phyloP scores from a whole-genome alignment of 2,888 invertebrate species.

The Diaphora mendica region DNA sequence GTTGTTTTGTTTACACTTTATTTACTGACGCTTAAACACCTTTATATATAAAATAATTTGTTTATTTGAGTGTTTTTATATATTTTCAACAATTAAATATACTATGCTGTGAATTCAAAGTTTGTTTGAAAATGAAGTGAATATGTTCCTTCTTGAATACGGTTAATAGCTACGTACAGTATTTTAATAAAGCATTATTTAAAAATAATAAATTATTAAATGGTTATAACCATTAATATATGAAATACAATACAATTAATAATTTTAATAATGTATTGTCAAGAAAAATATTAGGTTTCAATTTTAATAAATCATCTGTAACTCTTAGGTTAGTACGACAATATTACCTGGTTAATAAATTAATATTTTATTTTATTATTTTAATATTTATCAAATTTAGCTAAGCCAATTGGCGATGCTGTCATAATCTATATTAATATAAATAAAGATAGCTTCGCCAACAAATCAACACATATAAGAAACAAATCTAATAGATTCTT shows the following conservation, averaged over 20 bases:
- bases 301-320: background rate
- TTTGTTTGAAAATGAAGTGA: background rate
- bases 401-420: no score
- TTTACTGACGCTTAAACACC: background rate
- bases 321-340: background rate
- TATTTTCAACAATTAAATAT: background rate
- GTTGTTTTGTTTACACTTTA: constrained; percentile 2
- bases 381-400: no score
- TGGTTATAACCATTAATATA: no score
- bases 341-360: background rate
- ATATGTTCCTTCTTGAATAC: background rate
- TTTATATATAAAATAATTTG: background rate
- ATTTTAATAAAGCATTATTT: no score
- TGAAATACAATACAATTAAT: no score
- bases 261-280: no score
- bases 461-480: background rate
- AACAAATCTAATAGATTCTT: background rate
- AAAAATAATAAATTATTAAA: no score
- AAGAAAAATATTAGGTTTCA: background rate
- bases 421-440: background rate
- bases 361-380: no score
- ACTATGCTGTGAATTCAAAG: background rate
- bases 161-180: background rate
- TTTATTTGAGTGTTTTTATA: background rate
- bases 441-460: background rate